Percentiles rank a stretch among this genome's conserved stretches.
Conservation (phyloP, 2,888 invertebrate species). For the Pristionchus exspectatus region DNA sequence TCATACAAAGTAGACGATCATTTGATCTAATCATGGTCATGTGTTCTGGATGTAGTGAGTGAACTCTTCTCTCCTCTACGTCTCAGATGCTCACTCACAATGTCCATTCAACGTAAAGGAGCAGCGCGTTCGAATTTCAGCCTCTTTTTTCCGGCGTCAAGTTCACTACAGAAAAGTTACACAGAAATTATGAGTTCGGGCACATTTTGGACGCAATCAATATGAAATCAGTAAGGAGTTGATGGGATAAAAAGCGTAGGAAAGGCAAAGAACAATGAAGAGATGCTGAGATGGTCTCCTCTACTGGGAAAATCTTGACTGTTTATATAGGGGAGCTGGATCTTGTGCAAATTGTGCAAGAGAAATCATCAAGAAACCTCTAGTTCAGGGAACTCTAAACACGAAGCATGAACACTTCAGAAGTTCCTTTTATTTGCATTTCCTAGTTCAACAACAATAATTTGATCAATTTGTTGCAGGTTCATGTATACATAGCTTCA, state of each 20-base stretch:
- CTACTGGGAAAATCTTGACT: neutral
- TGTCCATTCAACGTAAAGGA: neutral
- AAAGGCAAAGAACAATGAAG: neutral
- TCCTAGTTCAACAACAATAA: too few species aligned
- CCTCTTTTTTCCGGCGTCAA: constrained; percentile 3
- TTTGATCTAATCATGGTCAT: neutral
- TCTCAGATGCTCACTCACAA: constrained; percentile 13
- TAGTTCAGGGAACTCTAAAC: neutral
- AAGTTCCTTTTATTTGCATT: too few species aligned
- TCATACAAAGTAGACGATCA: too few species aligned
- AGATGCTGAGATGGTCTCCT: neutral
- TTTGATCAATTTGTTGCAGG: neutral
- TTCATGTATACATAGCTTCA: neutral
- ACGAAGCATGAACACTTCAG: too few species aligned
- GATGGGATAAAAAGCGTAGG: neutral
- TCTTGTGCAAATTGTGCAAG: neutral
- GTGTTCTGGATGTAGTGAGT: constrained; percentile 1
- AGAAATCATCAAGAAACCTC: neutral
- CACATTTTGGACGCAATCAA: neutral
- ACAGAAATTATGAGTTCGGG: neutral
- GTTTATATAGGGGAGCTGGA: constrained; percentile 19
- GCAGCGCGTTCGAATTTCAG: neutral
- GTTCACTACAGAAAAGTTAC: neutral
- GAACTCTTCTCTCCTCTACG: neutral
- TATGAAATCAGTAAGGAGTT: neutral